These are phyloP conservation scores for Brenthis hecate DNA, from an alignment of 2,888 invertebrate species.

Conservation along the genomic window DNA sequence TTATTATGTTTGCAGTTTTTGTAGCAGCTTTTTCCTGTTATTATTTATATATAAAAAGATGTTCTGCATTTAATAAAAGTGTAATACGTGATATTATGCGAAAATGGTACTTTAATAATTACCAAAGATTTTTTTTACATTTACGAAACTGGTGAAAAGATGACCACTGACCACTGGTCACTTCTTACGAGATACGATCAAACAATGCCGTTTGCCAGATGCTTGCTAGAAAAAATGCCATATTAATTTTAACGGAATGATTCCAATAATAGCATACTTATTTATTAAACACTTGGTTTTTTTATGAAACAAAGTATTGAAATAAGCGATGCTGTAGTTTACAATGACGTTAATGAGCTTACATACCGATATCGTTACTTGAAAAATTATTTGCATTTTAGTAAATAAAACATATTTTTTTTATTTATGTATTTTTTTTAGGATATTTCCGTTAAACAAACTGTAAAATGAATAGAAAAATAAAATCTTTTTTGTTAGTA, in stretches of 20 bases:
- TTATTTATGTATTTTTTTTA: too few species aligned
- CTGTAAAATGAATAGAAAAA: too few species aligned
- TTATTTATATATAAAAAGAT: too few species aligned
- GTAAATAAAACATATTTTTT: too few species aligned
- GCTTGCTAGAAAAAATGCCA: slow-evolving; percentile 6
- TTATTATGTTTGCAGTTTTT: background rate
- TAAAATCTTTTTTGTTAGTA: too few species aligned
- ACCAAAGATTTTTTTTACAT: slow-evolving; percentile 14
- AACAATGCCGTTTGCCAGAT: slow-evolving; percentile 8
- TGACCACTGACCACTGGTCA: too few species aligned
- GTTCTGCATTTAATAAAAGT: background rate
- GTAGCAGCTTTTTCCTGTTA: background rate
- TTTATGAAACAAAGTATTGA: background rate
- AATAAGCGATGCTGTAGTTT: too few species aligned
- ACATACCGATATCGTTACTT: too few species aligned
- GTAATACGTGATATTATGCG: background rate
- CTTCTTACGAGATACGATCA: slow-evolving; percentile 6
- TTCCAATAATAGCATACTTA: slow-evolving; percentile 4
- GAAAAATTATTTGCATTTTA: too few species aligned
- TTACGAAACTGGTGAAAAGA: background rate
- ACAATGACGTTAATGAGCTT: too few species aligned
- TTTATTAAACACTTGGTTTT: background rate
- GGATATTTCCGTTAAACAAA: too few species aligned
- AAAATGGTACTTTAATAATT: background rate
- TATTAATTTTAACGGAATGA: background rate